Percentiles rank a stretch among this genome's conserved stretches.
These are phyloP conservation scores for Gila robusta DNA, from an alignment of 2,797 vertebrate species.

Conservation along the genomic window DNA sequence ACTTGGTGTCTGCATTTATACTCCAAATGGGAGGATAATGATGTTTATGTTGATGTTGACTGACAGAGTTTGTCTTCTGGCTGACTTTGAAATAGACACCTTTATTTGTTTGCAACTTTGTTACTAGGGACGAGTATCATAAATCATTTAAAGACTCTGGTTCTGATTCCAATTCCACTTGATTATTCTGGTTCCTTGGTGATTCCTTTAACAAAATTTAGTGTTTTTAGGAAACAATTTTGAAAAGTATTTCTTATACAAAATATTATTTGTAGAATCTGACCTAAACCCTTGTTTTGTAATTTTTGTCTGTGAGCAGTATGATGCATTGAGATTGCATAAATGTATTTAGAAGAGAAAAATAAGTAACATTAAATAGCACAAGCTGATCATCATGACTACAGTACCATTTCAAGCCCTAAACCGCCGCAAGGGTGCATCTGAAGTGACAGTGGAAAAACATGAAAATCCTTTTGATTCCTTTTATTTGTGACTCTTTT, in stretches of 20 bases:
- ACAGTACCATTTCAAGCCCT: background rate
- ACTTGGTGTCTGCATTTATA: constrained; percentile 3
- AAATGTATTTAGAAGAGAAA: background rate
- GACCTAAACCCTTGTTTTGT: background rate
- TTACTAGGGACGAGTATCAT: background rate
- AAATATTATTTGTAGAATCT: background rate
- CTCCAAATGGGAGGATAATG: background rate
- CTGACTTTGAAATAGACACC: background rate
- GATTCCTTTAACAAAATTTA: no score
- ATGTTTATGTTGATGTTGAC: constrained; percentile 11
- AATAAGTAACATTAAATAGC: background rate
- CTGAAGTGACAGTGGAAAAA: background rate
- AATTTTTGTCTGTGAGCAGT: background rate
- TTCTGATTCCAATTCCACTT: background rate
- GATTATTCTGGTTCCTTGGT: background rate
- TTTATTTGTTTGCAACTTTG: background rate
- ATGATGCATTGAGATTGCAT: background rate
- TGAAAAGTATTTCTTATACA: no score
- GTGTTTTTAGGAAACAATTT: no score
- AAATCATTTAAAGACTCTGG: background rate
- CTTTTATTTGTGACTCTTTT: background rate
- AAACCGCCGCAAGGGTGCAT: background rate
- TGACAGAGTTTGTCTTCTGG: background rate
- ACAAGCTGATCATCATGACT: background rate
- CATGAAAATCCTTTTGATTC: background rate